A percentile compares a stretch with the other conserved stretches of the same genome.
Evolutionary conservation across 1,140 invertebrate genomes (phyloP).

Genomic region (Asobara japonica): DNA sequence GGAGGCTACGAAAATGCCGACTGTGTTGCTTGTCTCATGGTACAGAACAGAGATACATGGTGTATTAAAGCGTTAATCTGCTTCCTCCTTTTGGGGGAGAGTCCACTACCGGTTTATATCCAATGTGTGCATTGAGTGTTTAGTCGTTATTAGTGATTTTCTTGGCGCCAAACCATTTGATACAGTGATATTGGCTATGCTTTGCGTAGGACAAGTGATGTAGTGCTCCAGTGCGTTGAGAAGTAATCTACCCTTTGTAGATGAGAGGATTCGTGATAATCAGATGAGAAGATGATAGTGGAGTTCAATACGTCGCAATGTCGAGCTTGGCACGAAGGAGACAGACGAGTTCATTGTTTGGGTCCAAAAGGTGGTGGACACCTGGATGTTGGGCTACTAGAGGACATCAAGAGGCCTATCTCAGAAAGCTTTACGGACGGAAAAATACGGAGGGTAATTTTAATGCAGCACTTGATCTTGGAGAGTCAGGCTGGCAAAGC

Average conservation of each 20-base stretch:
- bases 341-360: slow-evolving; percentile 55
- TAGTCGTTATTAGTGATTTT: not conserved
- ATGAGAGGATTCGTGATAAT: slow-evolving; percentile 20
- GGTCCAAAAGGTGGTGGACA: slow-evolving; percentile 63
- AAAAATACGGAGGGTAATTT: slow-evolving; percentile 47
- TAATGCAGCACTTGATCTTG: slow-evolving; percentile 21
- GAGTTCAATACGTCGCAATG: slow-evolving; percentile 42
- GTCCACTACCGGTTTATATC: slow-evolving; percentile 57
- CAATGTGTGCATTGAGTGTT: not conserved
- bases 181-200: not conserved
- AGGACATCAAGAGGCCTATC: slow-evolving; percentile 62
- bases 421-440: slow-evolving; percentile 59
- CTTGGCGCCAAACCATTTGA: not conserved
- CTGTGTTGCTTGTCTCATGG: slow-evolving; percentile 30
- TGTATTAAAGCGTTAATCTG: slow-evolving; percentile 61
- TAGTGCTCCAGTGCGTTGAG: too few relatives aligned
- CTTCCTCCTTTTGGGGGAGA: not conserved
- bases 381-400: slow-evolving; percentile 64
- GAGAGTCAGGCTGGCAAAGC: not conserved
- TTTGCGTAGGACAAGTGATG: not conserved
- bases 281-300: slow-evolving; percentile 24
- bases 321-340: slow-evolving; percentile 58
- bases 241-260: not conserved
- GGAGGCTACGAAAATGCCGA: slow-evolving; percentile 17
- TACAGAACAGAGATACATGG: slow-evolving; percentile 43